Percentiles rank a stretch among this genome's conserved stretches.
Evolutionary conservation across 2,888 invertebrate species (phyloP).

Genomic region (Ennomos quercinarius): DNA sequence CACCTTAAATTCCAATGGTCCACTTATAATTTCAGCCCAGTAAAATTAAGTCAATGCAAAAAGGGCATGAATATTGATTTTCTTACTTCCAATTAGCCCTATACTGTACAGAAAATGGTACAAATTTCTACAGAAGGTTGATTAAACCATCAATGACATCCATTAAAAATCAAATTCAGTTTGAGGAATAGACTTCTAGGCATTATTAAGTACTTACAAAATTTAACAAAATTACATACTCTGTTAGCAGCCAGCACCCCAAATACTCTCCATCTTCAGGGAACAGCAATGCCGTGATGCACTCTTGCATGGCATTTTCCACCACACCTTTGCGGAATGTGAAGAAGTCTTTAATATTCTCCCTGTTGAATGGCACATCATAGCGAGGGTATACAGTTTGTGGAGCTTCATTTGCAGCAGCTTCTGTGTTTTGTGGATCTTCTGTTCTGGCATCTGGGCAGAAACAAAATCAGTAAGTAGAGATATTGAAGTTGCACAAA

Average conservation of each 20-base stretch:
- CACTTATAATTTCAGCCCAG: no score
- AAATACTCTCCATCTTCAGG: slow-evolving; percentile 89
- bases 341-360: slow-evolving; percentile 89
- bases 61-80: no score
- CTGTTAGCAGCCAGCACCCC: slow-evolving; percentile 92
- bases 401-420: slow-evolving; percentile 52
- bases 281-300: slow-evolving; percentile 87
- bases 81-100: no score
- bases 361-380: slow-evolving; percentile 77
- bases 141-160: no score
- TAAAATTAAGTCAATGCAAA: no score
- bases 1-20: no score
- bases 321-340: slow-evolving; percentile 90
- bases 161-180: no score
- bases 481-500: no score
- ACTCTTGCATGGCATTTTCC: slow-evolving; percentile 89
- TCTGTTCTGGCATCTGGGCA: slow-evolving; percentile 67
- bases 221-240: slow-evolving; percentile 82
- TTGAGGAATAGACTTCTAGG: no score
- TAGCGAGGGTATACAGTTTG: slow-evolving; percentile 74
- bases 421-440: slow-evolving; percentile 54
- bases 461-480: neutral
- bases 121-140: no score
- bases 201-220: no score
- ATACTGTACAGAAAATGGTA: no score